phyloP scores from a whole-genome alignment of 2,888 invertebrate genomes.

The Trichogramma evanescens region DNA sequence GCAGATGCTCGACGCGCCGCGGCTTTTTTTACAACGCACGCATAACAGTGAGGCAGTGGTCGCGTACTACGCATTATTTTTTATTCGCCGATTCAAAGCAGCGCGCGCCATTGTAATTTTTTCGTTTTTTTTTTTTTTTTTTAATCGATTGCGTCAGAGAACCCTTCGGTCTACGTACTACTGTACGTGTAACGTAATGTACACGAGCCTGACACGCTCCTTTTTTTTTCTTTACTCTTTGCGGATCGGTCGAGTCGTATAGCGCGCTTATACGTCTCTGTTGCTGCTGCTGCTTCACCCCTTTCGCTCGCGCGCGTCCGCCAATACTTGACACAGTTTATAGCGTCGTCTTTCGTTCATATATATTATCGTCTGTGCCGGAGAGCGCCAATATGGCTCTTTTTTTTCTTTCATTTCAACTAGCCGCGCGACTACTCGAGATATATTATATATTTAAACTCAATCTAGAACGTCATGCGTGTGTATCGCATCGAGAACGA shows the following conservation, averaged over 20 bases:
- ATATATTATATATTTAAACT: too few species aligned
- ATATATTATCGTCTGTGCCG: neutral
- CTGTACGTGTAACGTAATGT: too few species aligned
- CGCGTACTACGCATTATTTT: too few species aligned
- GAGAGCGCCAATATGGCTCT: slow-evolving; percentile 6
- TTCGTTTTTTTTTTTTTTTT: slow-evolving; percentile 16
- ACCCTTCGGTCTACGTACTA: slow-evolving; percentile 7
- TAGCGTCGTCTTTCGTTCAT: neutral
- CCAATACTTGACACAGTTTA: neutral
- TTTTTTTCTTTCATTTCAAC: neutral
- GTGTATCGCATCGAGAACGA: too few species aligned
- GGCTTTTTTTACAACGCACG: too few species aligned
- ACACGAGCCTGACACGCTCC: neutral
- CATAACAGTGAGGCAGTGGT: too few species aligned
- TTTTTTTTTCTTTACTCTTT: neutral
- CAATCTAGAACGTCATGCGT: too few species aligned
- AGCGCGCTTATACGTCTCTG: neutral
- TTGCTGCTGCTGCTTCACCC: slow-evolving; percentile 6
- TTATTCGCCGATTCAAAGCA: too few species aligned
- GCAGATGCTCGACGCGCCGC: too few species aligned
- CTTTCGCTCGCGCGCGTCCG: slow-evolving; percentile 1
- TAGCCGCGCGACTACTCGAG: too few species aligned
- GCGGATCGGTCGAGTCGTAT: too few species aligned
- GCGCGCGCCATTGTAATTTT: slow-evolving; percentile 44
- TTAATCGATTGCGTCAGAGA: slow-evolving; percentile 37